These are phyloP conservation scores for Aphidius ervi DNA, from an alignment of 1,140 invertebrate species.

Conservation along the genomic window DNA sequence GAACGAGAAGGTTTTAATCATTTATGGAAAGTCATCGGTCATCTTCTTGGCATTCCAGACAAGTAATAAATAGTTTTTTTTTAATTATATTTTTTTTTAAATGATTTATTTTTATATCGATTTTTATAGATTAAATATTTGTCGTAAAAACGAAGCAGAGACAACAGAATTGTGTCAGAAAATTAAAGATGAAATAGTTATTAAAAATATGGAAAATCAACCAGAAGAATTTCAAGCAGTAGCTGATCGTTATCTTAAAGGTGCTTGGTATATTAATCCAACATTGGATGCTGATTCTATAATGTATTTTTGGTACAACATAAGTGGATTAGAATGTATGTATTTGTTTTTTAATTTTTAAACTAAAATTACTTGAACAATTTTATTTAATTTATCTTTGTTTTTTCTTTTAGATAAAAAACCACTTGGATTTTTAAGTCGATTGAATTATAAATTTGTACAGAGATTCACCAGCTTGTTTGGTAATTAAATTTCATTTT, in stretches of 20 bases:
- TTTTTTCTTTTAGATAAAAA: too few species aligned
- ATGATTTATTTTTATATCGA: too few species aligned
- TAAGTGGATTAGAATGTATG: slow-evolving; percentile 29
- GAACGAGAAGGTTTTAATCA: slow-evolving; percentile 67
- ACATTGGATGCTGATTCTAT: slow-evolving; percentile 27
- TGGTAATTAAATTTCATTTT: too few species aligned
- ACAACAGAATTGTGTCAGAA: slow-evolving; percentile 31
- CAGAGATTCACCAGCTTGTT: too few species aligned
- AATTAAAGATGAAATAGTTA: slow-evolving; percentile 23
- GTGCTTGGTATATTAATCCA: slow-evolving; percentile 26
- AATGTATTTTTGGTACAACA: slow-evolving; percentile 20
- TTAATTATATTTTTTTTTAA: too few species aligned
- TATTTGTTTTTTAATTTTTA: neutral
- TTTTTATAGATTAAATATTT: slow-evolving; percentile 31
- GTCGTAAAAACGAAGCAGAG: slow-evolving; percentile 32
- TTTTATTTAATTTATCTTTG: too few species aligned
- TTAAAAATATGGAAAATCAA: slow-evolving; percentile 22
- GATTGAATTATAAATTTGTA: too few species aligned
- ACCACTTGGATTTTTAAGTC: too few species aligned
- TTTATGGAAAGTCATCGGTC: slow-evolving; percentile 75
- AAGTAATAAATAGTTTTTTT: slow-evolving; percentile 42
- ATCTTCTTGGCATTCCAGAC: slow-evolving; percentile 73
- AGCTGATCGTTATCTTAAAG: slow-evolving; percentile 18
- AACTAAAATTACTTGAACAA: too few species aligned
- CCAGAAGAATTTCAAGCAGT: slow-evolving; percentile 17